A percentile compares a stretch with the other conserved stretches of the same genome.
Evolutionary conservation across 37 sponge, comb jelly and placozoan genomes (phyloP).

Genomic region (Axinella damicornis): DNA sequence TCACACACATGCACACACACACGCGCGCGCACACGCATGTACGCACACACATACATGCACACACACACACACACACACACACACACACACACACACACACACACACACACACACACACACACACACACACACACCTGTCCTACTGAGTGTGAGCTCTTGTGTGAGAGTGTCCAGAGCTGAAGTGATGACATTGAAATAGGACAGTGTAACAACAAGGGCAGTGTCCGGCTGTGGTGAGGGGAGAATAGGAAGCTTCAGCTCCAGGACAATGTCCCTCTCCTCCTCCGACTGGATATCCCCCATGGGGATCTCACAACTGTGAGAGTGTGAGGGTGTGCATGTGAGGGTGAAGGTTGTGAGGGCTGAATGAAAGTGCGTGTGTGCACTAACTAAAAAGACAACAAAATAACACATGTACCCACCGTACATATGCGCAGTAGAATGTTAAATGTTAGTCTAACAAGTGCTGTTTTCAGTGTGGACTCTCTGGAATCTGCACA

Average conservation of each 20-base stretch:
- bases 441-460: no score
- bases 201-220: conserved; percentile 53
- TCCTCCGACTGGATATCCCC: conserved; percentile 96
- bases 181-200: conserved; percentile 91
- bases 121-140: conserved; percentile 34
- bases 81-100: no score
- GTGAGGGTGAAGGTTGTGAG: neutral
- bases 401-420: no score
- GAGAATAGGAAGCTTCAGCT: conserved; percentile 69
- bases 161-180: conserved; percentile 60
- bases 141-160: conserved; percentile 44
- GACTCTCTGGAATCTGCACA: no score
- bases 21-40: no score
- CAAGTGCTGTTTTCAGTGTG: no score
- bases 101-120: no score
- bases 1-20: no score
- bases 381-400: no score
- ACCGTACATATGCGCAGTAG: no score
- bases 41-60: neutral
- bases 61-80: no score
- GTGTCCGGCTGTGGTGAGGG: conserved; percentile 11
- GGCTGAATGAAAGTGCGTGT: neutral
- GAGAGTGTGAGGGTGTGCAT: neutral
- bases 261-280: conserved; percentile 84
- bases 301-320: conserved; percentile 73